Conservation (phyloP, 2,888 invertebrate genomes). For the Phragmatobia fuliginosa region DNA sequence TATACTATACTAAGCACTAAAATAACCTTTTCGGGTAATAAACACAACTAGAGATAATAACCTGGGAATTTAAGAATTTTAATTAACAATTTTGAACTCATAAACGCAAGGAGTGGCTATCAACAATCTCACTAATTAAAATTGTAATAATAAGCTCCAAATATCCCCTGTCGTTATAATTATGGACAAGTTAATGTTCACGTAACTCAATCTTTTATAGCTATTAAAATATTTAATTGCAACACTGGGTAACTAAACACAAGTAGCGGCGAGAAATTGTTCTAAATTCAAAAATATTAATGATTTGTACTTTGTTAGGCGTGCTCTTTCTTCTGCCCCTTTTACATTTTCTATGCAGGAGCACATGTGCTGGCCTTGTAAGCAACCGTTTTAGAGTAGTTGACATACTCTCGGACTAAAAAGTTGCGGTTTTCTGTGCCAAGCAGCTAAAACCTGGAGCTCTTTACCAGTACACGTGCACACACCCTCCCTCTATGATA, state of each 20-base stretch:
- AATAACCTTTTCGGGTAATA: conserved; percentile 1
- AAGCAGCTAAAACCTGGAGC: too few relatives aligned
- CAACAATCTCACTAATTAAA: conserved; percentile 27
- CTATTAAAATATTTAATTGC: conserved; percentile 34
- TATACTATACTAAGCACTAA: neutral
- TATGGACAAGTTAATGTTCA: conserved; percentile 16
- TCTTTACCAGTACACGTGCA: too few relatives aligned
- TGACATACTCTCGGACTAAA: too few relatives aligned
- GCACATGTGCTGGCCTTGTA: too few relatives aligned
- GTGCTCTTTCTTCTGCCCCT: too few relatives aligned
- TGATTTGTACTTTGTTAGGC: neutral
- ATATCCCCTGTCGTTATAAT: conserved; percentile 25
- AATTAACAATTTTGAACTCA: conserved; percentile 16
- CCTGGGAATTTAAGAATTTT: neutral
- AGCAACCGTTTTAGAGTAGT: too few relatives aligned
- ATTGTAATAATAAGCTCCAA: conserved; percentile 26
- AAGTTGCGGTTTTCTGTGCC: too few relatives aligned
- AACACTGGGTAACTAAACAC: conserved; percentile 32
- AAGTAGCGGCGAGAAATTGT: neutral
- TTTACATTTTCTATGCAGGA: too few relatives aligned
- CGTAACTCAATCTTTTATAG: conserved; percentile 29
- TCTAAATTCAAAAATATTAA: neutral
- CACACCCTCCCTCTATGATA: too few relatives aligned
- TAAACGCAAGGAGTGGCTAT: conserved; percentile 15
- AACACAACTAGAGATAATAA: neutral